These are phyloP conservation scores for Myotis myotis DNA, from an alignment of 2,797 vertebrate species.

Conservation along the genomic window DNA sequence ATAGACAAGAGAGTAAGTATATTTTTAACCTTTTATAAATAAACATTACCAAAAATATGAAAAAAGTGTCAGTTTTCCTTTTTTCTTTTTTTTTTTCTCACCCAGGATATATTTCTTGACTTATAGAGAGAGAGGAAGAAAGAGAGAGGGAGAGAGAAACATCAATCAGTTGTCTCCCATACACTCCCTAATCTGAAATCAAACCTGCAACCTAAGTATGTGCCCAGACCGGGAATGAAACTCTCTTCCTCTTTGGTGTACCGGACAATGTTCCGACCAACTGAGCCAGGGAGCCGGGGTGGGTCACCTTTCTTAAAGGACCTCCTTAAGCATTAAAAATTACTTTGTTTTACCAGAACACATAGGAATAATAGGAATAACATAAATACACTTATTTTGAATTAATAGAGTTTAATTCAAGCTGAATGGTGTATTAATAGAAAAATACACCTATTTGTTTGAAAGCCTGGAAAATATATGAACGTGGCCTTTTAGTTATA, in stretches of 20 bases:
- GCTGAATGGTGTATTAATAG: neutral
- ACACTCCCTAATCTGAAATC: neutral
- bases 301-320: conserved; percentile 21
- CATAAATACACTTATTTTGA: neutral
- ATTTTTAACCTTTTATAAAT: neutral
- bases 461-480: conserved; percentile 15
- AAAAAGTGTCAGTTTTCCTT: neutral
- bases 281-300: too few relatives aligned
- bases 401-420: conserved; percentile 33
- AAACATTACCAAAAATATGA: conserved; percentile 13
- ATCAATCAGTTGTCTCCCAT: neutral
- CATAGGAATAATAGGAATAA: neutral
- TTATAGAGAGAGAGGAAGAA: neutral
- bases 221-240: too few relatives aligned
- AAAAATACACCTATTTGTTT: neutral
- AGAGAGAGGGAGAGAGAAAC: too few relatives aligned
- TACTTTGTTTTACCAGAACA: neutral
- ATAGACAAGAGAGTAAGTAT: neutral
- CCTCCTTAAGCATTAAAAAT: neutral
- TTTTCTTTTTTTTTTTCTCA: neutral
- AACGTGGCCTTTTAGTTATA: neutral
- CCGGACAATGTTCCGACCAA: too few relatives aligned
- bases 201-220: neutral
- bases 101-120: neutral
- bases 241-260: too few relatives aligned